A percentile compares a stretch with the other conserved stretches of the same genome.
These are phyloP conservation scores for Periophthalmus modestus DNA, from an alignment of 2,113 vertebrate species.

Conservation along the genomic window DNA sequence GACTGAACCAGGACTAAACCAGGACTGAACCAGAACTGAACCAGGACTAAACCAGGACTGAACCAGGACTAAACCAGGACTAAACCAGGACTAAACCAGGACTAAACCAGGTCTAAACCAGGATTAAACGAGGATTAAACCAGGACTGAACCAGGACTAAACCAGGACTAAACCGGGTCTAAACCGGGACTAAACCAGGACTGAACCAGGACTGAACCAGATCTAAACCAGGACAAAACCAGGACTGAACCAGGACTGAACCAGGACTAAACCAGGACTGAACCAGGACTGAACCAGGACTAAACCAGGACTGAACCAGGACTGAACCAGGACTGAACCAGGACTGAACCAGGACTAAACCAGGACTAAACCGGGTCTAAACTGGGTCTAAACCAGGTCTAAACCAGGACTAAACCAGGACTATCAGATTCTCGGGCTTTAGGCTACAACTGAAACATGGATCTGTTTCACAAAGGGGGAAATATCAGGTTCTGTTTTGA, in stretches of 20 bases:
- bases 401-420: not conserved
- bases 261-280: not conserved
- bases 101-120: not conserved
- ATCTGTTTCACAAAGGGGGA: not conserved
- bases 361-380: not conserved
- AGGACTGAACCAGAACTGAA: not conserved
- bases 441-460: not conserved
- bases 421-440: not conserved
- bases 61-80: not conserved
- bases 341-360: not conserved
- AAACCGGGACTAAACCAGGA: not conserved
- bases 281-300: not conserved
- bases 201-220: not conserved
- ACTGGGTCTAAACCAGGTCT: not conserved
- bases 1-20: not conserved
- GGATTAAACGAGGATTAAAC: not conserved
- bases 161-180: not conserved
- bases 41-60: not conserved
- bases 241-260: not conserved
- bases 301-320: not conserved
- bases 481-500: not conserved
- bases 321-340: not conserved
- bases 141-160: not conserved
- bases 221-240: not conserved
- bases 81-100: not conserved